phyloP scores from a whole-genome alignment of 2,797 vertebrate genomes.

The Atherinosoma microstoma region DNA sequence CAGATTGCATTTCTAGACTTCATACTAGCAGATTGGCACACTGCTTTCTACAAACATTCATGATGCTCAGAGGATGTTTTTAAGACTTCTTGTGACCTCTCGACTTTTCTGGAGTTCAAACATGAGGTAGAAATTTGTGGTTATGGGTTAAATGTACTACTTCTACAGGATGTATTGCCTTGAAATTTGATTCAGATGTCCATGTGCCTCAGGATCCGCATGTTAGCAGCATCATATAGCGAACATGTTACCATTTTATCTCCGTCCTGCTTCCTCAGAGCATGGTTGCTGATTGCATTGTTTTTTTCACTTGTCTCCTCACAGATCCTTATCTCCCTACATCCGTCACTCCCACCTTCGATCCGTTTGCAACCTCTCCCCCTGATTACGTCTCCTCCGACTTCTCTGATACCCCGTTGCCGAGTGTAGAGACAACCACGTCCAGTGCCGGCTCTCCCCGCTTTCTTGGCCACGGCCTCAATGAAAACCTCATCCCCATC shows the following conservation, averaged over 20 bases:
- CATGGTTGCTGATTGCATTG: background rate
- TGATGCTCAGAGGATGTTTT: background rate
- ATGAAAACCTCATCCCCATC: constrained; percentile 95
- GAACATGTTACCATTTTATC: background rate
- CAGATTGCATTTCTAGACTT: background rate
- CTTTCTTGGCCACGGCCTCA: constrained; percentile 84
- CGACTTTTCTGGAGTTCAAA: background rate
- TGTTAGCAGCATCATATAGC: background rate
- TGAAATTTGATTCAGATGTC: background rate
- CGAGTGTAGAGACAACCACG: constrained; percentile 82
- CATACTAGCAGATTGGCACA: background rate
- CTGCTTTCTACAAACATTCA: background rate
- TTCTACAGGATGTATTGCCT: background rate
- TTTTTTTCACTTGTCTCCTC: constrained; percentile 10
- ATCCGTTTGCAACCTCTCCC: constrained; percentile 56
- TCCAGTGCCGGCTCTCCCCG: constrained; percentile 87
- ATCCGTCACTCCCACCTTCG: constrained; percentile 39
- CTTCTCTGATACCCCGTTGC: constrained; percentile 62
- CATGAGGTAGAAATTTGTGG: background rate
- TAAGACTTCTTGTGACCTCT: background rate
- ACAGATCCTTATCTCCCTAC: constrained; percentile 77
- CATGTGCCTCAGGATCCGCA: background rate
- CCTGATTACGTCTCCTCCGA: constrained; percentile 52
- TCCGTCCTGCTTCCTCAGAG: background rate
- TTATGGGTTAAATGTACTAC: background rate